Base-by-base conservation (phyloP, 2,113 vertebrate species). In the Tragelaphus scriptus region DNA sequence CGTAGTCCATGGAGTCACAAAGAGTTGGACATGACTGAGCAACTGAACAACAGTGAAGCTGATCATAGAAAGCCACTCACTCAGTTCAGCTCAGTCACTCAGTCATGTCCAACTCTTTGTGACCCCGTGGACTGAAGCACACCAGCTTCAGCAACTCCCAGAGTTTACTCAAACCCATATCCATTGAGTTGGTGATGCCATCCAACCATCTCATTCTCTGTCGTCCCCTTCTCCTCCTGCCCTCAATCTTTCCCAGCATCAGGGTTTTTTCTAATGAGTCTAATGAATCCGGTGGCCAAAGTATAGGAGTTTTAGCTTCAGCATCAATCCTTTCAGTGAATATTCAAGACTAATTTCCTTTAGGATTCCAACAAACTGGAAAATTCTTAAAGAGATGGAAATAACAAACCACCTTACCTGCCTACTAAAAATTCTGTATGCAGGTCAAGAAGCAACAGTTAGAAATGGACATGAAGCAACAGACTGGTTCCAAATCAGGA, bases 91-190 rank as follows among this genome's bases (percentile, higher is more conserved):
- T 40, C n/a, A 71, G 9, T 36, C 4, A 0, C 19, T 40, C n/a
- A 12, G 9, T 23, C 10, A 2, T 6, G n/a, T 6, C n/a, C 10
- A 0, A 0, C 10, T 40, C 19, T 40, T 12, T 40, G n/a, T 23
- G n/a, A 40, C n/a, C n/a, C n/a, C 5, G 1, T 12, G 5, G 10
- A 23, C 19, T 40, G 68, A 0, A 71, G 68, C 19, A 12, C 5
- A 6, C 5, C 68, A 12, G 10, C n/a, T n/a, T 36, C 65, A 71
- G 17, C 19, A 40, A 36, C n/a, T 12, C 10, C n/a, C 68, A 40
- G 68, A 71, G 68, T 21, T 40, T 40, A 11, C 68, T 23, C 68
- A 40, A 71, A 11, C 68, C 19, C n/a, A 12, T 40, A 5, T 40
- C 68, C 68, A 40, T 23, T 1, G 5, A 23, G 68, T 40, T 0